phyloP scores from a whole-genome alignment of 2,113 vertebrate species.

The Python bivittatus region DNA sequence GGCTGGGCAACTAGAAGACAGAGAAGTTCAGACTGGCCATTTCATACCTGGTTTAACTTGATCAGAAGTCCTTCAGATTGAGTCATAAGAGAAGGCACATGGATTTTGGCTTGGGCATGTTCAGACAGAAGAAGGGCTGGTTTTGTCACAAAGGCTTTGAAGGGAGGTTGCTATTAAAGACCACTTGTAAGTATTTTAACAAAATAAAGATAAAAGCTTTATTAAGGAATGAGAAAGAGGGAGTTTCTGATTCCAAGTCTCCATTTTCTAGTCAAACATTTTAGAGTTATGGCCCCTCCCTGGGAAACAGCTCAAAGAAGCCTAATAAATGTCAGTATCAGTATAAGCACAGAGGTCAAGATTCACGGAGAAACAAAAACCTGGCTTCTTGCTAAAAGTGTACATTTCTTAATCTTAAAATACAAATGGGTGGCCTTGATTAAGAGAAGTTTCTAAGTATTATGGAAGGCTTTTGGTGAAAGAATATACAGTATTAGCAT shows the following conservation, averaged over 20 bases:
- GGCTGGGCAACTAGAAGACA: neutral
- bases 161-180: neutral
- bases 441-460: conserved; percentile 12
- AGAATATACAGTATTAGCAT: neutral
- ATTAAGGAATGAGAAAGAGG: neutral
- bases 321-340: neutral
- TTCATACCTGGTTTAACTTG: neutral
- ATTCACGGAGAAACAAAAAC: neutral
- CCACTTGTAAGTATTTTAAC: neutral
- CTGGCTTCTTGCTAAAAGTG: neutral
- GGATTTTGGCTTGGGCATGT: neutral
- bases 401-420: conserved; percentile 11
- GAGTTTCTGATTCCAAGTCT: neutral
- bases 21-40: no score
- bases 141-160: neutral
- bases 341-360: neutral
- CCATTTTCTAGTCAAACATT: neutral
- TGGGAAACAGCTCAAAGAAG: neutral
- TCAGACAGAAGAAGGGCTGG: neutral
- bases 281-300: neutral
- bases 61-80: neutral
- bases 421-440: conserved; percentile 10
- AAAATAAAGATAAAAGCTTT: neutral
- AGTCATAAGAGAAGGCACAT: neutral
- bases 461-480: conserved; percentile 7